Evolutionary conservation across 2,888 invertebrate species (phyloP), one percentile per base, ranked within the genome.

Genomic region (Lasioglossum calceatum): DNA sequence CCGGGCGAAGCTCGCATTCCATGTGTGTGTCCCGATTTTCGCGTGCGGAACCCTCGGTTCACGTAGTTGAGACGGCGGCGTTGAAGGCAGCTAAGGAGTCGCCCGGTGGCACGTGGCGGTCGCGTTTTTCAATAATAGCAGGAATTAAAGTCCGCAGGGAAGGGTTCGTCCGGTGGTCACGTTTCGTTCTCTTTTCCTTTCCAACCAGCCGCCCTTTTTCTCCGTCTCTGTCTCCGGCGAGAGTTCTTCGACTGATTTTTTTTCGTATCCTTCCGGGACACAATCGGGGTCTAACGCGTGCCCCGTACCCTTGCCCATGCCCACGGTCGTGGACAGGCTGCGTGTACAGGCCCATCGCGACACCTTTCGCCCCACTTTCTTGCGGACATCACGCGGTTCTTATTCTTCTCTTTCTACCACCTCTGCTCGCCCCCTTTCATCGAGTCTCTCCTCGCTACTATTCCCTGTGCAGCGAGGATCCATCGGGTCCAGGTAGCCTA

Each of bases 41-140:
- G 87, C 85, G 87, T 86, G 89, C 87, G 80, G 80, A 84, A 85
- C 81, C 36, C 79, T 75, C 83, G 86, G 80, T 81, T 36, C 77
- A 81, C 42, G 71, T 47, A 72, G 50, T 64, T 72, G 85, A 58
- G 77, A 84, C 77, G 79, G 79, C 39, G 64, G 67, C 61, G 36
- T 32, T 47, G 73, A 79, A 82, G 84, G 80, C 70, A 79, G 81
- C 3, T 27, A 32, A 19, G 81, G 79, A 83, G 80, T 88, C 83
- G 80, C 80, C 80, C 80, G 54, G 58, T 47, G 93, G 91, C 93
- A 91, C 92, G 93, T 92, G 92, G 91, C 92, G 85, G 86, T 72
- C 86, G 87, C 83, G 90, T 90, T 92, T 92, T 92, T 93, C 88
- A 92, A 93, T 94, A 93, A 93, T 92, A 92, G 92, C 88, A 91